Conservation (phyloP, 1,140 invertebrate species). For the Saxidomus purpurata region DNA sequence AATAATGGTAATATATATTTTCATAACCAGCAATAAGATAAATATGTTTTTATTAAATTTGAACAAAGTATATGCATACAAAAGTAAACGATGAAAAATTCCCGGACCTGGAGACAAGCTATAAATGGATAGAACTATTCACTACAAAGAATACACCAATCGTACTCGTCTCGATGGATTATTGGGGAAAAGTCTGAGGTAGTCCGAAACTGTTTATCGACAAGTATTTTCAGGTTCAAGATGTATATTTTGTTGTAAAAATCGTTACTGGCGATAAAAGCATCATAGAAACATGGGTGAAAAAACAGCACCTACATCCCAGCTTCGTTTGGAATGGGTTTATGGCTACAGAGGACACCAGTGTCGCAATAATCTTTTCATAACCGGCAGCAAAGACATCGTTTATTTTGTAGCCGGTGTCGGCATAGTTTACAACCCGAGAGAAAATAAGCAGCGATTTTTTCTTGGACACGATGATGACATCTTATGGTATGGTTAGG, state of each 20-base stretch:
- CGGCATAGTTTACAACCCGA: constrained; percentile 85
- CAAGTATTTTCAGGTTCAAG: constrained; percentile 50
- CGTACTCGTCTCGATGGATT: neutral
- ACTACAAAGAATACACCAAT: too few species aligned
- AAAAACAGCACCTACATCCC: constrained; percentile 82
- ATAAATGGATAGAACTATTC: too few species aligned
- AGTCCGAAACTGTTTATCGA: constrained; percentile 51
- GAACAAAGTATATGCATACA: too few species aligned
- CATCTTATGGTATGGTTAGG: constrained; percentile 85
- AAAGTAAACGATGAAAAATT: too few species aligned
- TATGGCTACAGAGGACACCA: constrained; percentile 87
- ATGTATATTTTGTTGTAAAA: constrained; percentile 21
- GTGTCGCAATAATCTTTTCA: constrained; percentile 86
- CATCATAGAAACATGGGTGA: constrained; percentile 76
- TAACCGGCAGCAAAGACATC: constrained; percentile 83
- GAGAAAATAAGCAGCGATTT: constrained; percentile 85
- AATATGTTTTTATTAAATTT: too few species aligned
- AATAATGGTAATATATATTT: too few species aligned
- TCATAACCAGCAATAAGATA: too few species aligned
- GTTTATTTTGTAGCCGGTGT: constrained; percentile 87
- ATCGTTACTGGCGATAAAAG: neutral
- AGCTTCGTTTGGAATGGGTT: constrained; percentile 86
- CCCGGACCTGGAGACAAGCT: too few species aligned
- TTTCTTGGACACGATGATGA: constrained; percentile 87
- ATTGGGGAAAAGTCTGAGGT: neutral